Conservation (phyloP, 2,113 vertebrate species). For the Pycnonotus jocosus region DNA sequence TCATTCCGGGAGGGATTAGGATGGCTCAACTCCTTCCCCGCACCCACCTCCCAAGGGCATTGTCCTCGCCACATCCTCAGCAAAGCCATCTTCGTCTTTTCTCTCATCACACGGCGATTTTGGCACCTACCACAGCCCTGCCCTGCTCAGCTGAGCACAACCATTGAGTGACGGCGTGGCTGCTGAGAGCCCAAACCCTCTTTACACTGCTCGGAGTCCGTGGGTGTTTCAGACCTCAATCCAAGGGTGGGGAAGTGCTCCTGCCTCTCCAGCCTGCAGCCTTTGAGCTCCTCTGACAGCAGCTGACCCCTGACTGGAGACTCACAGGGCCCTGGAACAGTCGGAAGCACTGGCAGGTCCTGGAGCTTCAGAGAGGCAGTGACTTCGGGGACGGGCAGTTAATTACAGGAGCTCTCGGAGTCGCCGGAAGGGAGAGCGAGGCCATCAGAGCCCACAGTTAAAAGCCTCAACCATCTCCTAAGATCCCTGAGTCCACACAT, state of each 20-base stretch:
- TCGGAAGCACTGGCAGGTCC: not conserved
- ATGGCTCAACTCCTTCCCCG: not conserved
- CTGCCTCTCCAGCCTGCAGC: not conserved
- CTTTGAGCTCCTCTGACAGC: not conserved
- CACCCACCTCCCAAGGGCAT: not conserved
- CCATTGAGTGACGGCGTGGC: fast-evolving
- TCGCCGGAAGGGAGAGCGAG: not conserved
- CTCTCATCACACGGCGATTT: fast-evolving
- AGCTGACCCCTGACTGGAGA: not conserved
- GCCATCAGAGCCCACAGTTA: not conserved
- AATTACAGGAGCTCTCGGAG: conserved; percentile 22
- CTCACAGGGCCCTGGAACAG: not conserved
- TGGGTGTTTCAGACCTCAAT: not conserved
- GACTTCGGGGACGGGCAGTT: conserved; percentile 52
- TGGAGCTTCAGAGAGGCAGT: not conserved
- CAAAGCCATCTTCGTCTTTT: not conserved
- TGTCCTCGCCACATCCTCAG: not conserved
- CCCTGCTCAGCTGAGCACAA: not conserved
- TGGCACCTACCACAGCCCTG: not conserved
- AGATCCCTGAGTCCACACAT: not conserved
- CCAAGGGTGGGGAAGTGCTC: not conserved
- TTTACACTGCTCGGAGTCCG: not conserved
- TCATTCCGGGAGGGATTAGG: not conserved
- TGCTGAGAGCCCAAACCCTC: not conserved
- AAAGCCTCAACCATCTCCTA: not conserved